Percentiles rank a stretch among this genome's conserved stretches.
These are phyloP conservation scores for Oreochromis grahami DNA, from an alignment of 2,797 vertebrate species.

Conservation along the genomic window DNA sequence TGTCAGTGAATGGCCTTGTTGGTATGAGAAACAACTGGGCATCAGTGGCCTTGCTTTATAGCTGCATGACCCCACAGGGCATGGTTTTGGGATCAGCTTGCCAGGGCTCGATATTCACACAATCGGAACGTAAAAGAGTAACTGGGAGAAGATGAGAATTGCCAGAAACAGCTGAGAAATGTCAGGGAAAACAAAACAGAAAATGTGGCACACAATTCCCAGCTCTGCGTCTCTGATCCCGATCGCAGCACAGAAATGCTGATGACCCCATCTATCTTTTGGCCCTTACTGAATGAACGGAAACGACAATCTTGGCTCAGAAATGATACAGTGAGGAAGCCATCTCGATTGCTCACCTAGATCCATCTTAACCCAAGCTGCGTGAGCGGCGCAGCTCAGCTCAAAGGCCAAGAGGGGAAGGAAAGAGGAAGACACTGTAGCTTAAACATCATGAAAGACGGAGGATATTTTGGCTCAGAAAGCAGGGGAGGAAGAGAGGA, in stretches of 20 bases:
- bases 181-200: conserved; percentile 1
- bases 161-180: background rate
- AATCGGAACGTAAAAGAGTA: background rate
- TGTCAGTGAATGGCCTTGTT: background rate
- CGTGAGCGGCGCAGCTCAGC: background rate
- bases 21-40: background rate
- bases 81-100: background rate
- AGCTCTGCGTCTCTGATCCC: conserved; percentile 27
- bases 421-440: conserved; percentile 55
- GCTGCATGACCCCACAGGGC: background rate
- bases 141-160: background rate
- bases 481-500: conserved; percentile 40
- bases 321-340: conserved; percentile 33
- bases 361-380: conserved; percentile 20
- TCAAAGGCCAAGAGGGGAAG: conserved; percentile 47
- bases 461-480: conserved; percentile 46
- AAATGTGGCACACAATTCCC: background rate
- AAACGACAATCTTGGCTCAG: conserved; percentile 46
- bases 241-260: conserved; percentile 18
- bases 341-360: conserved; percentile 10
- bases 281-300: conserved; percentile 56
- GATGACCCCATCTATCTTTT: conserved; percentile 39
- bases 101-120: background rate
- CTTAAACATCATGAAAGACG: conserved; percentile 34
- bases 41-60: background rate